Evolutionary conservation across 2,888 invertebrate genomes (phyloP), one percentile per base, ranked within the genome.

Genomic region (Argyra leucocephala): DNA sequence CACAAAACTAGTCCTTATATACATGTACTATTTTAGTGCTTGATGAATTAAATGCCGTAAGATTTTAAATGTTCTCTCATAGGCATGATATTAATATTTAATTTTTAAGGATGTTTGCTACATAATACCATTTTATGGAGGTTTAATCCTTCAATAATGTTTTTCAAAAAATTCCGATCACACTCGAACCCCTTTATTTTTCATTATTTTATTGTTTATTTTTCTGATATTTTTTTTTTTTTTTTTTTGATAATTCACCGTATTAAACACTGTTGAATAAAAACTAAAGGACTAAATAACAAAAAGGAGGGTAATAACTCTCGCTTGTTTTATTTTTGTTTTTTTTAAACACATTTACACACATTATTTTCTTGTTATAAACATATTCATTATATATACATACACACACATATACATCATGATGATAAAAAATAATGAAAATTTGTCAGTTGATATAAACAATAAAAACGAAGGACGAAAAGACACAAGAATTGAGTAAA

Each of bases 91-190:
- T 48, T 48, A 48, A 48, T 48, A 48, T 48, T 48, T 48, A 48
- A 48, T 48, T 48, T 48, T 48, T 48, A 48, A 48, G 48, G 48
- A 48, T 48, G n/a, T 48, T 48, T 48, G 48, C 48, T 48, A n/a
- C 48, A 48, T 48, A 48, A 48, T 48, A 12, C 48, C 48, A n/a
- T 48, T 48, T 48, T 48, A n/a, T 48, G n/a, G 12, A 48, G n/a
- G 48, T n/a, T 48, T 48, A 48, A 48, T 48, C 48, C 48, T 48
- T 48, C 48, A 48, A 48, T n/a, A 48, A 48, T 48, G 48, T 48
- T 48, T 48, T 48, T n/a, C 18, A 15, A 48, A 15, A 48, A 48
- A 18, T 48, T 48, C 18, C n/a, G 15, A 48, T 48, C 48, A 18
- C n/a, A n/a, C 5, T 48, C 2, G 5, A 48, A 48, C 18, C 48